These are phyloP conservation scores for Ophion ellenae DNA, from an alignment of 2,888 invertebrate genomes.

Conservation along the genomic window DNA sequence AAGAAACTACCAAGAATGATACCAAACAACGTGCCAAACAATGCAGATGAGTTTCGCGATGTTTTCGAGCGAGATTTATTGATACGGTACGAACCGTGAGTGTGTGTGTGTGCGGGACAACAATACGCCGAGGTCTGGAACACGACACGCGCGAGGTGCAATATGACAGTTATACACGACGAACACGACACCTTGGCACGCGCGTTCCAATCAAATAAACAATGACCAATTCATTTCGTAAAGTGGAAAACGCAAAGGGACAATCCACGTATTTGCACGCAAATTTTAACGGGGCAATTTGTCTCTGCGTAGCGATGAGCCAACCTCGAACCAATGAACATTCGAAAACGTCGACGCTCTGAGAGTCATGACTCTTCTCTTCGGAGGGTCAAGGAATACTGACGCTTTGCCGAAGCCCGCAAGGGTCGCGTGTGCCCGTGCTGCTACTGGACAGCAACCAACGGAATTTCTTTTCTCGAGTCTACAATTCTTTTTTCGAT, in stretches of 20 bases:
- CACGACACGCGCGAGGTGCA: slow-evolving; percentile 18
- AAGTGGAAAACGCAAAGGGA: background rate
- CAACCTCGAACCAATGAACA: slow-evolving; percentile 38
- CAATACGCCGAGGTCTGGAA: slow-evolving; percentile 24
- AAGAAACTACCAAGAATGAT: background rate
- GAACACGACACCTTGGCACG: slow-evolving; percentile 36
- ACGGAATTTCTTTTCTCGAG: slow-evolving; percentile 3
- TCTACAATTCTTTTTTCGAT: background rate
- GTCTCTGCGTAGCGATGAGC: slow-evolving; percentile 23
- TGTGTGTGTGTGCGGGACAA: slow-evolving; percentile 22
- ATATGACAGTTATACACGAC: slow-evolving; percentile 29
- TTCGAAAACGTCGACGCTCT: slow-evolving; percentile 45
- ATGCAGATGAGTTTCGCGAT: background rate
- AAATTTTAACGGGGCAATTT: slow-evolving; percentile 60
- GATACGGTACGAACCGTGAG: slow-evolving; percentile 34
- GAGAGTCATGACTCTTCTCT: slow-evolving; percentile 54
- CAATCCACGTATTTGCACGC: background rate
- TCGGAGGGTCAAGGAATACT: slow-evolving; percentile 59
- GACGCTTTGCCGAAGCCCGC: background rate
- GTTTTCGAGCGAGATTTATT: slow-evolving; percentile 9
- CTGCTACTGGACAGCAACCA: slow-evolving; percentile 39
- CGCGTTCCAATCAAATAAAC: slow-evolving; percentile 62
- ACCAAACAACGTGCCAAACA: background rate
- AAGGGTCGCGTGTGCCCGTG: slow-evolving; percentile 28
- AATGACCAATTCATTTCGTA: slow-evolving; percentile 64